A percentile compares a stretch with the other conserved stretches of the same genome.
Conservation (phyloP, 2,797 vertebrate species). For the Myotis vivesi region DNA sequence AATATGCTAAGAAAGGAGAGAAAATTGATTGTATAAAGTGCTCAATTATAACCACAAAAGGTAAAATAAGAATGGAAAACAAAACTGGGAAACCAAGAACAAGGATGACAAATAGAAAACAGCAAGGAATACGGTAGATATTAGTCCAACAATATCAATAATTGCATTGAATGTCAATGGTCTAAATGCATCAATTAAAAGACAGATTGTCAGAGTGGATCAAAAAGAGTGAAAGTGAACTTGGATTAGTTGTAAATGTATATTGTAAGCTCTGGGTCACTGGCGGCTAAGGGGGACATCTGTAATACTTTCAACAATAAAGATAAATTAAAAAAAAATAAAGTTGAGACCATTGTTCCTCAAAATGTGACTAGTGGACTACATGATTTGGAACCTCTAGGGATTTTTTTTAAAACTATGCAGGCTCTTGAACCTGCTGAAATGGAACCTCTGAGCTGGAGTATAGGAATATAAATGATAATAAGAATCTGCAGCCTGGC, state of each 20-base stretch:
- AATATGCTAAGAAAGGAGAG: neutral
- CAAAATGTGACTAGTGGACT: neutral
- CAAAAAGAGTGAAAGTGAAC: neutral
- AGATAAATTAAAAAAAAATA: neutral
- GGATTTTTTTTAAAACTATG: neutral
- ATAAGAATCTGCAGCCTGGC: neutral
- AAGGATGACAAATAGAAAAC: neutral
- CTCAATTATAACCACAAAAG: neutral
- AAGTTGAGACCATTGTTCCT: neutral
- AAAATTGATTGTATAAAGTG: neutral
- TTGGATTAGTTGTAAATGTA: neutral
- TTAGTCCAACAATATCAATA: neutral
- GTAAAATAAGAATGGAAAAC: neutral
- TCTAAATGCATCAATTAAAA: neutral
- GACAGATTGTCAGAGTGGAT: neutral
- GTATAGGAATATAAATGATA: neutral
- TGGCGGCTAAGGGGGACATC: too few species aligned
- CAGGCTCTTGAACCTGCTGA: neutral
- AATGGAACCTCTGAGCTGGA: neutral
- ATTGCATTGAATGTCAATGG: neutral
- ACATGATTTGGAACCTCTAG: constrained; percentile 46
- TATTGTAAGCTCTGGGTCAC: neutral
- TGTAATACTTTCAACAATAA: too few species aligned
- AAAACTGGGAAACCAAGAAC: neutral
- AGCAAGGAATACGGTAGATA: neutral